Evolutionary conservation across 92 coral and sea anemone genomes (phyloP).

Genomic region (Virgularia gustaviana): DNA sequence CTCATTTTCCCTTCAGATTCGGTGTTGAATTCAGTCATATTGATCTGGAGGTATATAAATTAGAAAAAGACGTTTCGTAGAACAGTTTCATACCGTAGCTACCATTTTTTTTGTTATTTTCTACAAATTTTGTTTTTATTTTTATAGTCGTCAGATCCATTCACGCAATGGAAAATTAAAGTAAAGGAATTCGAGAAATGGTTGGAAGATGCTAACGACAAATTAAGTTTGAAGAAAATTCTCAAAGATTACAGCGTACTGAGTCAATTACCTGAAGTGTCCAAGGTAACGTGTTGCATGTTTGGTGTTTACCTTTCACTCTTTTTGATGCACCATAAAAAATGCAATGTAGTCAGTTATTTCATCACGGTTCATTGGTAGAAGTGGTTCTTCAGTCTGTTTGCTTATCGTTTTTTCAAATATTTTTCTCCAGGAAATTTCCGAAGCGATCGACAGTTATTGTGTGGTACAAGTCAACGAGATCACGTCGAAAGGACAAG

Average conservation of each 20-base stretch:
- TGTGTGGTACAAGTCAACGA: conserved; percentile 25
- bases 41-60: conserved; percentile 11
- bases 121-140: neutral
- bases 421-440: neutral
- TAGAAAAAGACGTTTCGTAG: too few species aligned
- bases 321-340: too few species aligned
- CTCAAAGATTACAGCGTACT: conserved; percentile 1
- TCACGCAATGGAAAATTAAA: conserved; percentile 21
- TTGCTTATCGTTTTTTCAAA: too few species aligned
- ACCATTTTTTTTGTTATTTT: too few species aligned
- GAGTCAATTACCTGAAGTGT: neutral
- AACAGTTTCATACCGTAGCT: too few species aligned
- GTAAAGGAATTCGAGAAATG: conserved; percentile 29
- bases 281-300: neutral
- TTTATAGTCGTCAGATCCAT: conserved; percentile 31
- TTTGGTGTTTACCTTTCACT: too few species aligned
- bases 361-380: too few species aligned
- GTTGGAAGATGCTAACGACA: conserved; percentile 19
- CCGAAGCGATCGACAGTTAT: conserved; percentile 22
- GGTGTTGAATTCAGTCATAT: conserved; percentile 34
- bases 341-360: too few species aligned
- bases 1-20: conserved; percentile 10
- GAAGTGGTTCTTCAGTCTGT: too few species aligned
- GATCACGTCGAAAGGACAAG: conserved; percentile 17
- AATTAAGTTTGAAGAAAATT: conserved; percentile 9